These are phyloP conservation scores for Diuraphis noxia DNA, from an alignment of 1,140 invertebrate species.

Conservation along the genomic window DNA sequence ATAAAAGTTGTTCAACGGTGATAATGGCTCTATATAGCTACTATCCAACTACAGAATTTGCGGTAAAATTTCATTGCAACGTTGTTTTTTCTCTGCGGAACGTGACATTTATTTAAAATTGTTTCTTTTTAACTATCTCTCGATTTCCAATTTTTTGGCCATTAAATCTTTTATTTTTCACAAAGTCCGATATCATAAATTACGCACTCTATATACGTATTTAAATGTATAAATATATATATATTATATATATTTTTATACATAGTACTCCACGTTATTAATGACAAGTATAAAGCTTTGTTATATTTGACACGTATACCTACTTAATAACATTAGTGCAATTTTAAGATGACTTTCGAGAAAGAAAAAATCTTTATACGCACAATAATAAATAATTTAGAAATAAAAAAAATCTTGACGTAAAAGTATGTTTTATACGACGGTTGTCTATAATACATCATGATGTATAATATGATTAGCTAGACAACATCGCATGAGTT, in stretches of 20 bases:
- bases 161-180: neutral
- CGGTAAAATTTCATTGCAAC: neutral
- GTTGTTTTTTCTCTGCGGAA: neutral
- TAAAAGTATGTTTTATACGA: neutral
- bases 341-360: neutral
- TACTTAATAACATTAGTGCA: neutral
- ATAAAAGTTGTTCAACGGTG: neutral
- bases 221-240: neutral
- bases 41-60: no score
- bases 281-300: conserved; percentile 7
- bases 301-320: neutral
- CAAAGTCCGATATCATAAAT: conserved; percentile 7
- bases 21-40: neutral
- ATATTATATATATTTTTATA: neutral
- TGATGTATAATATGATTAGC: neutral
- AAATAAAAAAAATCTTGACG: neutral
- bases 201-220: neutral
- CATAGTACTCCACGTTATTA: neutral
- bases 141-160: neutral
- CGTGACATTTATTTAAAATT: neutral
- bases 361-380: neutral
- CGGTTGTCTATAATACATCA: neutral
- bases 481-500: neutral
- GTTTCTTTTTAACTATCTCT: conserved; percentile 15
- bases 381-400: neutral